Conservation (phyloP, 1,140 invertebrate species). For the Lasioglossum baleicum region DNA sequence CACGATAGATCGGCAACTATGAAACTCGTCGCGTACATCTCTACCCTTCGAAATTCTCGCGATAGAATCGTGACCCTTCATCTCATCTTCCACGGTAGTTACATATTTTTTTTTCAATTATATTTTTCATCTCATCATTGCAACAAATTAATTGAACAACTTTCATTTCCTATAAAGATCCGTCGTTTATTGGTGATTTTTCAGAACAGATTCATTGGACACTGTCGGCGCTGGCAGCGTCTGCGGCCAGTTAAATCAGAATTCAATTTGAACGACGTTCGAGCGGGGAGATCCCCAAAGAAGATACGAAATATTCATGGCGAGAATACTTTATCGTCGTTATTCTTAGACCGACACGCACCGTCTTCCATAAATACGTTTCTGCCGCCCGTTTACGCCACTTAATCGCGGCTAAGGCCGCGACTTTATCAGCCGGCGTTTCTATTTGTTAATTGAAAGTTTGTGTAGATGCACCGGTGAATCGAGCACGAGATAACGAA, state of each 20-base stretch:
- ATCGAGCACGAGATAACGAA: background rate
- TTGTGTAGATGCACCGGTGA: background rate
- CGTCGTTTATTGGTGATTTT: too few relatives aligned
- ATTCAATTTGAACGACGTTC: conserved; percentile 63
- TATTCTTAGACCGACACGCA: conserved; percentile 36
- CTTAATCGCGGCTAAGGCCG: background rate
- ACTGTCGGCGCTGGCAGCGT: conserved; percentile 27
- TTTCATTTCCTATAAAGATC: too few relatives aligned
- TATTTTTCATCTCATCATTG: too few relatives aligned
- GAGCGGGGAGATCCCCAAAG: conserved; percentile 46
- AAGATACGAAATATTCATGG: conserved; percentile 52
- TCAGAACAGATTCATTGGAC: too few relatives aligned
- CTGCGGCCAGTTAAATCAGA: conserved; percentile 60
- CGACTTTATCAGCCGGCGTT: background rate
- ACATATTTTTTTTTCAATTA: too few relatives aligned
- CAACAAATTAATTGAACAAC: too few relatives aligned
- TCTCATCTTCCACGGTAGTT: too few relatives aligned
- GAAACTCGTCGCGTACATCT: conserved; percentile 39
- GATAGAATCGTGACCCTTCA: conserved; percentile 7
- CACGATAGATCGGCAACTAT: conserved; percentile 19
- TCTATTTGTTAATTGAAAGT: conserved; percentile 1
- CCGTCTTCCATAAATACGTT: conserved; percentile 40
- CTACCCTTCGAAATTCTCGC: conserved; percentile 31
- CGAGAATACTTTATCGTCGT: conserved; percentile 46
- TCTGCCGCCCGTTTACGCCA: conserved; percentile 2